Percentiles rank a stretch among this genome's conserved stretches.
phyloP scores from a whole-genome alignment of 2,113 vertebrate genomes.

The cattle (Bos taurus) region DNA sequence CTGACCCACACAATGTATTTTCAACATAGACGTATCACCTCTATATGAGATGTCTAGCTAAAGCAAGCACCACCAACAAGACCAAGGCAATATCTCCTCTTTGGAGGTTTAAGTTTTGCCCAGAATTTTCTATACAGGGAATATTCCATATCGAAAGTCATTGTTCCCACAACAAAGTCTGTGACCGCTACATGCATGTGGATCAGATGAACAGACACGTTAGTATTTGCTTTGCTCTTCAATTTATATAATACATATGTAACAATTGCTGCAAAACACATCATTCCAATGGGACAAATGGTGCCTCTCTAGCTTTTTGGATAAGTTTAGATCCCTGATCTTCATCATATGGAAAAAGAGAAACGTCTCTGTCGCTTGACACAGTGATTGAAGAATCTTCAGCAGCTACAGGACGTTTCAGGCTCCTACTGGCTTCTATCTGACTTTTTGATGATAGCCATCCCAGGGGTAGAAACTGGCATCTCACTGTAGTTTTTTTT shows the following conservation, averaged over 20 bases:
- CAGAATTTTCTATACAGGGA: conserved; percentile 89
- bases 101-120: conserved; percentile 81
- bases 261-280: not conserved
- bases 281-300: not conserved
- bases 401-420: not conserved
- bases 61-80: conserved; percentile 38
- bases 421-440: not conserved
- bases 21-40: not conserved
- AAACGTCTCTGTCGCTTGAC: not conserved
- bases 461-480: not conserved
- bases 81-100: conserved; percentile 36
- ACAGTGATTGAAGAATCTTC: not conserved
- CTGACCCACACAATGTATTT: not conserved
- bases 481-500: not conserved
- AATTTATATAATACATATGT: not conserved
- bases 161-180: not conserved
- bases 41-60: not conserved
- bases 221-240: not conserved
- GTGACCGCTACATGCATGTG: not conserved
- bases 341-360: not conserved
- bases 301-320: not conserved
- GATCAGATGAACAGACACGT: not conserved
- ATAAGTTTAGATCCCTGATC: not conserved
- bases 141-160: conserved; percentile 81
- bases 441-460: not conserved